Conservation (phyloP, 2,797 vertebrate species). For the Pachyuromys duprasi region DNA sequence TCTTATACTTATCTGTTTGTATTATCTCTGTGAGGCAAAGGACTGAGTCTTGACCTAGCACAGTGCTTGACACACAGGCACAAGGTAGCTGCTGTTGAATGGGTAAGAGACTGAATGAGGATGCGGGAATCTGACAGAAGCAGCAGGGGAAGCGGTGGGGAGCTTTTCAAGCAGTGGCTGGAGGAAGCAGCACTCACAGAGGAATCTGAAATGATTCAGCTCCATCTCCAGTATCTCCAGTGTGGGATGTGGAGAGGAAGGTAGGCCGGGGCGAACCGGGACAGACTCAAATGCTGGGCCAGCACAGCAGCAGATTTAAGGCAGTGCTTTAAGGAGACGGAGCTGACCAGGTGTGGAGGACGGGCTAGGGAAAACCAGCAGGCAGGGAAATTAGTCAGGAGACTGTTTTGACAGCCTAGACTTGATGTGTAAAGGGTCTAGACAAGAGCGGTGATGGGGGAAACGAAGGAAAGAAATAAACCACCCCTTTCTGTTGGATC, state of each 20-base stretch:
- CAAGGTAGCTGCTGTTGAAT: constrained; percentile 27
- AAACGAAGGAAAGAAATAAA: constrained; percentile 70
- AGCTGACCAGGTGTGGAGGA: constrained; percentile 44
- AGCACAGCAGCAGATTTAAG: background rate
- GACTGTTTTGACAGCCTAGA: constrained; percentile 68
- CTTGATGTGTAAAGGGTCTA: constrained; percentile 49
- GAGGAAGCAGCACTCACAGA: background rate
- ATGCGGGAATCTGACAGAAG: constrained; percentile 18
- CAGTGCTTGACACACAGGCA: background rate
- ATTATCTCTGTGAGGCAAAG: constrained; percentile 42
- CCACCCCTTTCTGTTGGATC: background rate
- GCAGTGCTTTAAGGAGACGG: constrained; percentile 42
- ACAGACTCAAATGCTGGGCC: constrained; percentile 22
- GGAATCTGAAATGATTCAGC: background rate
- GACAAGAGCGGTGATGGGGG: constrained; percentile 32
- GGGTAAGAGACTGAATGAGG: constrained; percentile 44
- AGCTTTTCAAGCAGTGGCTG: constrained; percentile 21
- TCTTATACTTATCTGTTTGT: background rate
- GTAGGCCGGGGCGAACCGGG: background rate
- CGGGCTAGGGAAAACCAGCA: constrained; percentile 35
- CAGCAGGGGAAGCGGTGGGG: background rate
- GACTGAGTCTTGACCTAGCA: constrained; percentile 36
- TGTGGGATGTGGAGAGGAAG: background rate
- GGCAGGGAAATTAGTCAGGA: constrained; percentile 38
- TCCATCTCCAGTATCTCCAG: background rate